These are phyloP conservation scores for Alectoris magna DNA, from an alignment of 2,797 vertebrate genomes.

Conservation along the genomic window DNA sequence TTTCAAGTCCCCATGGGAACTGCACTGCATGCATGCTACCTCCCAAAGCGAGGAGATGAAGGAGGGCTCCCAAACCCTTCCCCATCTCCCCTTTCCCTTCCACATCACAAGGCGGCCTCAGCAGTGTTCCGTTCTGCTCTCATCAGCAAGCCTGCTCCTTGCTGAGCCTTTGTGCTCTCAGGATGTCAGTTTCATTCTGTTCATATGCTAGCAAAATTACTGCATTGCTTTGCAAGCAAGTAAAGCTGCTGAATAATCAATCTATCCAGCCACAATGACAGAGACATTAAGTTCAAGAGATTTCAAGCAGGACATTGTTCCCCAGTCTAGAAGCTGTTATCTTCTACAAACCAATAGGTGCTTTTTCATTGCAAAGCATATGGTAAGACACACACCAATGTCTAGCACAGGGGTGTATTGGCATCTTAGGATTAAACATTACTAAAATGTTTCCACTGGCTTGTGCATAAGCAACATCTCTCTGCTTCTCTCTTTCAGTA, in stretches of 20 bases:
- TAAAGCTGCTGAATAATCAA: slow-evolving; percentile 51
- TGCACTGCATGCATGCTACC: background rate
- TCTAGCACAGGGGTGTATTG: background rate
- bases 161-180: background rate
- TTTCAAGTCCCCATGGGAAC: background rate
- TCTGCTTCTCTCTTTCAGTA: slow-evolving; percentile 77
- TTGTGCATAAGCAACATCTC: background rate
- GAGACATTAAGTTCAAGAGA: background rate
- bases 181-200: slow-evolving; percentile 19
- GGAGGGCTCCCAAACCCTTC: background rate
- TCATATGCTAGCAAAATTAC: background rate
- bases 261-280: background rate
- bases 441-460: background rate
- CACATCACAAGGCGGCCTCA: background rate
- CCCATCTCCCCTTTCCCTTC: background rate
- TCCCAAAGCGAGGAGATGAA: background rate
- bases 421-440: background rate
- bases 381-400: background rate
- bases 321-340: background rate
- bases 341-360: background rate
- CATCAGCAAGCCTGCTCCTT: background rate
- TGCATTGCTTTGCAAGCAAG: background rate
- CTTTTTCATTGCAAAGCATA: background rate
- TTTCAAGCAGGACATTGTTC: background rate
- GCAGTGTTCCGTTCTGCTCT: background rate